Percentiles rank a stretch among this genome's conserved stretches.
These are phyloP conservation scores for Oreonectes daqikongensis DNA, from an alignment of 2,797 vertebrate species.

Conservation along the genomic window DNA sequence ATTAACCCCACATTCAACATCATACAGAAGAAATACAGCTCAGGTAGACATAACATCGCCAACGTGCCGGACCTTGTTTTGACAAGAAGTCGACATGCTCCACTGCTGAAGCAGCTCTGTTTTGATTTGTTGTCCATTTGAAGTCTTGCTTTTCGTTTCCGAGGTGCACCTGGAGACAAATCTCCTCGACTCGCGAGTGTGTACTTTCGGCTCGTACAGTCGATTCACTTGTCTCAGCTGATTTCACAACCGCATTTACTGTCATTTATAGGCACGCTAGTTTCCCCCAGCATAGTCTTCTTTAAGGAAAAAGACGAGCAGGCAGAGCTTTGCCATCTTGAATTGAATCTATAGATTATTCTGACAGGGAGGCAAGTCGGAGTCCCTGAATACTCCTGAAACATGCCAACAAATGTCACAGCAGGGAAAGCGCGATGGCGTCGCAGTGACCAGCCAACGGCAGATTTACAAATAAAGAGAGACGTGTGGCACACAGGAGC, in stretches of 20 bases:
- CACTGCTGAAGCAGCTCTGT: background rate
- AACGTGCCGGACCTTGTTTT: background rate
- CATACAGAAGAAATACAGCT: background rate
- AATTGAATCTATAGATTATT: constrained; percentile 47
- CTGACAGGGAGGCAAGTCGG: constrained; percentile 22
- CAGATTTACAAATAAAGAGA: constrained; percentile 37
- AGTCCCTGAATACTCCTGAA: constrained; percentile 27
- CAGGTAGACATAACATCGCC: background rate
- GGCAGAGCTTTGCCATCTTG: constrained; percentile 24
- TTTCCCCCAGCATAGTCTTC: constrained; percentile 11
- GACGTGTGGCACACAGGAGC: constrained; percentile 14
- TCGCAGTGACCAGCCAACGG: background rate
- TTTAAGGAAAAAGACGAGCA: constrained; percentile 39
- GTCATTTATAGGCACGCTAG: constrained; percentile 27
- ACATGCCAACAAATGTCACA: constrained; percentile 31
- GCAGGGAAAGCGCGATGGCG: constrained; percentile 5
- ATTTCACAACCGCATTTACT: constrained; percentile 63
- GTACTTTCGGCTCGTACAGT: constrained; percentile 34
- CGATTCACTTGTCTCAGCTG: constrained; percentile 48
- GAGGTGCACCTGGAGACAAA: constrained; percentile 9
- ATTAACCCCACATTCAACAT: constrained; percentile 10
- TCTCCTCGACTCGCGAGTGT: constrained; percentile 9
- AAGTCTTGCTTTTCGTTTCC: constrained; percentile 4
- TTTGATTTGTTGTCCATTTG: constrained; percentile 4
- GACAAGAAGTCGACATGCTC: background rate